Conservation (phyloP, 2,888 invertebrate genomes). For the Entomobrya proxima region DNA sequence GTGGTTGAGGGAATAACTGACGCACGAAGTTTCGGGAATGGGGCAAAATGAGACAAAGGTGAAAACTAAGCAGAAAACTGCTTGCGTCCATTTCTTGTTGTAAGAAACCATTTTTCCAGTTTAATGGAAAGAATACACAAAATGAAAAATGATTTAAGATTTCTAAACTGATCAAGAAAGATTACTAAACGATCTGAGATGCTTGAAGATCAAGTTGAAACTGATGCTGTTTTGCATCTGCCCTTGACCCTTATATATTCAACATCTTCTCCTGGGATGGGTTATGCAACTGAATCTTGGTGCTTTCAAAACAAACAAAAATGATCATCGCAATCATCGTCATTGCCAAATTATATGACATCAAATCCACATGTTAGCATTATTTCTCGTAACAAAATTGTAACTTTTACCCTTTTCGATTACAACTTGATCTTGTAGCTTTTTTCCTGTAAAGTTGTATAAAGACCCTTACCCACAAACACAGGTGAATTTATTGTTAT, state of each 20-base stretch:
- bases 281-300: background rate
- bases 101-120: background rate
- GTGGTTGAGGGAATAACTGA: conserved; percentile 23
- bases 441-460: too few species aligned
- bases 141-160: background rate
- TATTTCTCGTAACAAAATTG: background rate
- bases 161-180: background rate
- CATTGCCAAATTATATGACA: background rate
- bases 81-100: background rate
- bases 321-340: background rate
- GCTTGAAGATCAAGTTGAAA: background rate
- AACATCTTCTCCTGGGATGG: background rate
- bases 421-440: too few species aligned
- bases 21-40: background rate
- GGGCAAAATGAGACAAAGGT: background rate
- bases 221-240: background rate
- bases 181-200: background rate
- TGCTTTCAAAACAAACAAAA: background rate
- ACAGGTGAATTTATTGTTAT: too few species aligned
- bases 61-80: background rate
- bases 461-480: too few species aligned
- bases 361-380: background rate
- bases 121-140: background rate
- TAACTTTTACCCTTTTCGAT: too few species aligned
- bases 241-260: background rate